Evolutionary conservation across 2,113 vertebrate species (phyloP), one percentile per base, ranked within the genome.

Genomic region (Phasianus colchicus): DNA sequence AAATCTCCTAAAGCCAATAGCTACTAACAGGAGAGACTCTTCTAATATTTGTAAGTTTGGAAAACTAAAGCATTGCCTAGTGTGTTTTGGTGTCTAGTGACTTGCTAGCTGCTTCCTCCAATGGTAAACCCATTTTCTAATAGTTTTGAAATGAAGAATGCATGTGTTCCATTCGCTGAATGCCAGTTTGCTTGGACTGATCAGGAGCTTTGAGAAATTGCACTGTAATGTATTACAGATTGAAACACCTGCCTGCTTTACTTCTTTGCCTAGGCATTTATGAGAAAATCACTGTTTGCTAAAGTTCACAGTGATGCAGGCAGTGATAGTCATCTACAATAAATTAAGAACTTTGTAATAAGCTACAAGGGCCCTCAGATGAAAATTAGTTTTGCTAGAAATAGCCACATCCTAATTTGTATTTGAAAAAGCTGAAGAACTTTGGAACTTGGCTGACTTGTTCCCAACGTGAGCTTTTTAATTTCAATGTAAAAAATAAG

Each of bases 401-500:
- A 66, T 86, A 83, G 67, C 40, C 24, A 6, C 8, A 3, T 74
- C 38, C 22, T 89, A 73, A 76, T 70, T 79, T 82, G 10, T 82
- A 10, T 83, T 82, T 87, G 63, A 61, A 92, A 88, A 89, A 93
- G 30, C 55, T 77, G 79, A 75, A 76, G 69, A 57, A 55, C 63
- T 91, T 71, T 13, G 13, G 30, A 67, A 77, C 73, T 34, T 88
- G 72, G 71, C 45, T 81, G n/a, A 6, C 80, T 93, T 86, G 32
- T 78, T 95, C 85, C 52, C 65, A 60, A 5, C n/a, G 16, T 47
- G 30, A 83, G 65, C 67, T 86, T 86, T 78, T 93, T 43, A 50
- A 81, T 88, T 95, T 92, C 90, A 78, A 80, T 86, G 47, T 34
- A 32, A 72, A 65, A 92, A 90, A 54, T 38, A 36, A 16, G 8